phyloP scores from a whole-genome alignment of 2,888 invertebrate species.

The Philereme vetulata region DNA sequence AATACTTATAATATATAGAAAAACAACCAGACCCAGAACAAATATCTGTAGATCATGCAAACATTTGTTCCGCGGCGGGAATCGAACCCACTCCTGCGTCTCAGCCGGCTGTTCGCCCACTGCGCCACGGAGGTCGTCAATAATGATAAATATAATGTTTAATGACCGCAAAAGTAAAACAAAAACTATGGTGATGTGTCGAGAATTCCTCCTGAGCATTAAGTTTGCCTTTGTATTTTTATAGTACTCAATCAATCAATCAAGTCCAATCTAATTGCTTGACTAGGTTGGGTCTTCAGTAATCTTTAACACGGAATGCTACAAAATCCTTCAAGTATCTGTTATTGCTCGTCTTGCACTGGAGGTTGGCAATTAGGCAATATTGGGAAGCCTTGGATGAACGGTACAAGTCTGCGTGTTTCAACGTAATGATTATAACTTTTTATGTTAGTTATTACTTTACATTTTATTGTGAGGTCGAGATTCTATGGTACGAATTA shows the following conservation, averaged over 20 bases:
- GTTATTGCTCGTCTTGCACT: slow-evolving; percentile 59
- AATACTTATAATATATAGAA: no score
- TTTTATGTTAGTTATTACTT: slow-evolving; percentile 26
- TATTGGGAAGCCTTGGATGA: slow-evolving; percentile 67
- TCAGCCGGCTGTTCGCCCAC: no score
- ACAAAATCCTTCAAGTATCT: slow-evolving; percentile 56
- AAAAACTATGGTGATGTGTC: no score
- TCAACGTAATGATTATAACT: slow-evolving; percentile 38
- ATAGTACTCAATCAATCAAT: not conserved
- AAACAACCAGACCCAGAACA: no score
- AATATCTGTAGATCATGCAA: no score
- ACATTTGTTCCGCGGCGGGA: no score
- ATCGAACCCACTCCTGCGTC: no score
- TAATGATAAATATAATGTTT: no score
- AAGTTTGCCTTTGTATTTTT: no score
- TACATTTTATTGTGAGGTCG: slow-evolving; percentile 14
- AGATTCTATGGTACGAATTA: slow-evolving; percentile 10
- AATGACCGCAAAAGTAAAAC: no score
- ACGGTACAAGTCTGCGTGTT: slow-evolving; percentile 36
- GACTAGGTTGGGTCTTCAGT: slow-evolving; percentile 6
- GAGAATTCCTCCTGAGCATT: no score
- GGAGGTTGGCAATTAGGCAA: slow-evolving; percentile 75
- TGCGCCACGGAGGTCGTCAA: no score
- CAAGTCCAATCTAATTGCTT: not conserved
- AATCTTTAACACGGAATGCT: not conserved